Evolutionary conservation across 92 coral and sea anemone species (phyloP), one percentile per base, ranked within the genome.

Genomic region (Heteractis magnifica): DNA sequence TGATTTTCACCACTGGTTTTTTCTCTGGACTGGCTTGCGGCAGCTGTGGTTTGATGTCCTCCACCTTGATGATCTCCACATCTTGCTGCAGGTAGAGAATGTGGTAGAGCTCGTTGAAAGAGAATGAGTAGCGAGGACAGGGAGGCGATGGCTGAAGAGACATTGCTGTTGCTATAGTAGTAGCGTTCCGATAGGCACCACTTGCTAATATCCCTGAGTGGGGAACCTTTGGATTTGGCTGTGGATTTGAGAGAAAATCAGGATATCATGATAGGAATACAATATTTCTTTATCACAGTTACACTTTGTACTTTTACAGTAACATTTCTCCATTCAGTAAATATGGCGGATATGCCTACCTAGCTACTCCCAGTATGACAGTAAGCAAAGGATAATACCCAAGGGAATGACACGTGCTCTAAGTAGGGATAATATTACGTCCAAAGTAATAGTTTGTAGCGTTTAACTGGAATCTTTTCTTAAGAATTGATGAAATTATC

Each of bases 71-170:
- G 50, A 80, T 90, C 76, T 94, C 86, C 7, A 90, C 91, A 26
- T 90, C 95, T 44, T 88, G 88, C 14, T 92, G 95, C 56, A 92
- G 83, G 80, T 92, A 94, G 76, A 94, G 83, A 49, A 92, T 88
- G 70, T 93, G 85, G 86, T 91, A 87, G 49, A 94, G 87, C 74
- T 94, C 98, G 76, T 80, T 89, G 77, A 86, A 94, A 8, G 95
- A 89, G 51, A 93, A 93, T 10, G 91, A 71, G 71, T 88, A 88
- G 64, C 87, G 90, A 48, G 87, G 50, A 15, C 80, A 73, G 70
- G 80, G 75, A 79, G 88, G 79, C 34, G 80, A 76, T 77, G 88
- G 83, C 18, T 68, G 82, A 72, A 82, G 56, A 50, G 18, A 4
- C 71, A 81, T 84, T 77, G 77, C 15, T 77, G 77, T 7, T 75